These are phyloP conservation scores for Ruditapes philippinarum DNA, from an alignment of 1,140 invertebrate genomes.

Conservation along the genomic window DNA sequence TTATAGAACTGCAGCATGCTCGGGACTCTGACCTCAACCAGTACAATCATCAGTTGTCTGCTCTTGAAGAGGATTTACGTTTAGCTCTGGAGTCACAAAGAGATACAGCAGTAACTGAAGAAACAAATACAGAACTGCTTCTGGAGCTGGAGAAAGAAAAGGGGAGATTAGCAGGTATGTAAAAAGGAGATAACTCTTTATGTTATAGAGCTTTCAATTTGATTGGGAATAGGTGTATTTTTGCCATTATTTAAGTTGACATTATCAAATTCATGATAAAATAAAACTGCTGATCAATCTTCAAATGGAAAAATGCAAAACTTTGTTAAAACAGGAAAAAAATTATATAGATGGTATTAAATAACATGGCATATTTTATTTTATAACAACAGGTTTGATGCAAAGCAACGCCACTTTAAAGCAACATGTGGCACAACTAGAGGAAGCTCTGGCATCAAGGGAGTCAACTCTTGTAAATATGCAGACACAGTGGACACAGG, in stretches of 20 bases:
- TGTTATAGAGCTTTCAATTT: too few species aligned
- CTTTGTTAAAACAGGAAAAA: too few species aligned
- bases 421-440: slow-evolving; percentile 84
- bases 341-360: too few species aligned
- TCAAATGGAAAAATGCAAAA: too few species aligned
- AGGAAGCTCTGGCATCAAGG: slow-evolving; percentile 82
- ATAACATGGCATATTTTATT: too few species aligned
- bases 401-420: slow-evolving; percentile 84
- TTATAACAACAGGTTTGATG: slow-evolving; percentile 77
- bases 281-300: too few species aligned
- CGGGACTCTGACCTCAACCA: slow-evolving; percentile 75
- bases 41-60: slow-evolving; percentile 74
- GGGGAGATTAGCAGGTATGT: slow-evolving; percentile 85
- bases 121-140: slow-evolving; percentile 78
- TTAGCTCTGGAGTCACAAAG: slow-evolving; percentile 64
- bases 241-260: too few species aligned
- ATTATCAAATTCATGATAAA: too few species aligned
- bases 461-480: slow-evolving; percentile 84
- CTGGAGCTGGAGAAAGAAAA: slow-evolving; percentile 87
- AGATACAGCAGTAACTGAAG: slow-evolving; percentile 70
- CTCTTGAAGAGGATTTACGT: slow-evolving; percentile 73
- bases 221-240: too few species aligned
- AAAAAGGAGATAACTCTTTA: not conserved
- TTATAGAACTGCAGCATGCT: slow-evolving; percentile 69
- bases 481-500: slow-evolving; percentile 74